These are phyloP conservation scores for Eumeta japonica DNA, from an alignment of 1,140 invertebrate species.

Conservation along the genomic window DNA sequence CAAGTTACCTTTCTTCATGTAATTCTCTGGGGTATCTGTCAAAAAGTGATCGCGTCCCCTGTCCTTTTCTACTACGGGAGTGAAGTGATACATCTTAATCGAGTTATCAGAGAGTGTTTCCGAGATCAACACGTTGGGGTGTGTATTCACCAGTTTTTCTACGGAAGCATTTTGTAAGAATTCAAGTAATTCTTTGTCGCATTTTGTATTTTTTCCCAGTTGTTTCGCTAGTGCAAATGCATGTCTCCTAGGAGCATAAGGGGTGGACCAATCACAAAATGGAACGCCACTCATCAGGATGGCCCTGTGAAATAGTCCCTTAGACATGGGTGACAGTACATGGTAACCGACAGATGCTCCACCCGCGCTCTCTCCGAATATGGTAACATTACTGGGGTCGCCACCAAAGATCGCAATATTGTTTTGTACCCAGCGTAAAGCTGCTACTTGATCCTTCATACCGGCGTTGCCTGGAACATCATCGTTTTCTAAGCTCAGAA, in stretches of 20 bases:
- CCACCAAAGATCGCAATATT: constrained; percentile 64
- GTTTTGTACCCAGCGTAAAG: constrained; percentile 61
- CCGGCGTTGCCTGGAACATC: constrained; percentile 59
- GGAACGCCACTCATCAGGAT: constrained; percentile 19
- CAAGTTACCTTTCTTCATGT: constrained; percentile 38
- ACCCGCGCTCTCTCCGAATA: constrained; percentile 61
- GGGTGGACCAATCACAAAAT: constrained; percentile 10
- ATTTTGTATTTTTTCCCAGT: constrained; percentile 31
- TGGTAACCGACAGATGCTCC: constrained; percentile 51
- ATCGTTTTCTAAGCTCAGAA: constrained; percentile 47
- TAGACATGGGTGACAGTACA: constrained; percentile 57
- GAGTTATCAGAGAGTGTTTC: constrained; percentile 21
- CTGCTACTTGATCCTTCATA: constrained; percentile 61
- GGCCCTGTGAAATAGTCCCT: constrained; percentile 54
- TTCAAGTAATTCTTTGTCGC: constrained; percentile 36
- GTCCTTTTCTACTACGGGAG: constrained; percentile 44
- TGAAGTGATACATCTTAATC: constrained; percentile 27
- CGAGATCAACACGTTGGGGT: constrained; percentile 17
- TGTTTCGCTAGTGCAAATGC: constrained; percentile 28
- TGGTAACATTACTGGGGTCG: constrained; percentile 60
- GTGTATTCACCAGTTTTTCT: constrained; percentile 30
- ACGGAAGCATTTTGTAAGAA: constrained; percentile 47
- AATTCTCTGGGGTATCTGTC: constrained; percentile 21
- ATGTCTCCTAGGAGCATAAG: constrained; percentile 12
- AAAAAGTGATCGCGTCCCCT: constrained; percentile 39